Evolutionary conservation across 1,140 invertebrate species (phyloP), one percentile per base, ranked within the genome.

Genomic region (Drosophila simulans): DNA sequence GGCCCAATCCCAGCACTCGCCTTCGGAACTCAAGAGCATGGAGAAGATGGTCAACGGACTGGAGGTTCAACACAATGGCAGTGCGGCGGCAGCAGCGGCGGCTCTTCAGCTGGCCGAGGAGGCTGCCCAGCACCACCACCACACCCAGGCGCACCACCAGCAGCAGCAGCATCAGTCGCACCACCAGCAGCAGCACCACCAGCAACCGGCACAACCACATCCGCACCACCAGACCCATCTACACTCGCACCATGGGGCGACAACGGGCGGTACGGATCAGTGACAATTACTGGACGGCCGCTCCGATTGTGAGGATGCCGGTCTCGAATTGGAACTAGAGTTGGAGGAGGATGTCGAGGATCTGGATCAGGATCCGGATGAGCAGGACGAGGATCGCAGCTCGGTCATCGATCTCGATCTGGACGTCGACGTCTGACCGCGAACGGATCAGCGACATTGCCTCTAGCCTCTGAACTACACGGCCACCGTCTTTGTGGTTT

Each of bases 21-120:
- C 81, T 5, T 92, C 92, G 49, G 97, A 98, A 93, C 94, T 99
- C 60, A 98, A 98, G 93, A 98, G 96, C 92, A 99, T 99, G 93
- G 97, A 99, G 93, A 98, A 98, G 91, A 98, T 98, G 97, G 97
- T 98, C 68, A 98, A 98, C 93, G 97, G 97, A 1, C 93, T 98
- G 27, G 97, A 98, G 92, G 95, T 96, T 48, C 96, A 96, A 91
- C 91, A 92, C 15, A 92, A 92, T 51, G 91, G 91, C 46, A 85
- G 80, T 48, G 80, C 85, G 20, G 75, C 83, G 10, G 78, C 80
- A n/a, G 73, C 80, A 4, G 80, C 80, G 12, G 81, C 77, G 2
- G 69, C 78, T 4, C 46, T 80, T 1, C 58, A 88, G 15, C 55
- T 84, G 13, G 80, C 83, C 1, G 83, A 86, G 55, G 82, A 86